A percentile compares a stretch with the other conserved stretches of the same genome.
Conservation (phyloP, 2,113 vertebrate species). For the Platycercus adscitus region DNA sequence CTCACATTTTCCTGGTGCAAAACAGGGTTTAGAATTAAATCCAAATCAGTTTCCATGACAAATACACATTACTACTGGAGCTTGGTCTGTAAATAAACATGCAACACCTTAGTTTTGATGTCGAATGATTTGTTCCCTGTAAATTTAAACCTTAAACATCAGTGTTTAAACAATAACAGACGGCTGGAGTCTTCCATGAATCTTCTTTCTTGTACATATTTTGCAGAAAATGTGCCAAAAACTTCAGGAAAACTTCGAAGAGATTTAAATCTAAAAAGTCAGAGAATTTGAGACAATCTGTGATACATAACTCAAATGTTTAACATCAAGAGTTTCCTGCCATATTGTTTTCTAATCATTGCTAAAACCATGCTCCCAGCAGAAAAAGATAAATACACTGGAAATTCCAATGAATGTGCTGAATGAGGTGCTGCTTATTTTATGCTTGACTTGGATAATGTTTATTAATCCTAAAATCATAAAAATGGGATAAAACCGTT, state of each 20-base stretch:
- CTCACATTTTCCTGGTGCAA: conserved; percentile 69
- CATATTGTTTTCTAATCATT: conserved; percentile 50
- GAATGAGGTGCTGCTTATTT: conserved; percentile 34
- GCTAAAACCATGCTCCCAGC: neutral
- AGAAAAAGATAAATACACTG: conserved; percentile 29
- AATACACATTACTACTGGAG: conserved; percentile 58
- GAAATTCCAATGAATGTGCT: neutral
- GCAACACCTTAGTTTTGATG: conserved; percentile 63
- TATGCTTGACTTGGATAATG: conserved; percentile 3
- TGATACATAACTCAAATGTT: conserved; percentile 21
- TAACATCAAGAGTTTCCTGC: conserved; percentile 40
- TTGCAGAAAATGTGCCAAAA: conserved; percentile 18
- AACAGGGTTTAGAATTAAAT: conserved; percentile 59
- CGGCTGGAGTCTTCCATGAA: neutral
- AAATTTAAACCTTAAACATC: conserved; percentile 38
- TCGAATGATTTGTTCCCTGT: neutral
- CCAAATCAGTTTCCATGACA: conserved; percentile 68
- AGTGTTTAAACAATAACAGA: neutral
- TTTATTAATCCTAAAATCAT: conserved; percentile 44
- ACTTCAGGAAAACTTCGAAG: conserved; percentile 12
- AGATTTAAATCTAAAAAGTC: conserved; percentile 18
- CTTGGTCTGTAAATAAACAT: conserved; percentile 29
- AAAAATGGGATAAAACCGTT: neutral
- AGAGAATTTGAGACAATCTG: conserved; percentile 29
- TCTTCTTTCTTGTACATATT: neutral